These are phyloP conservation scores for Cynodonichthys magdalenae DNA, from an alignment of 2,797 vertebrate species.

Conservation along the genomic window DNA sequence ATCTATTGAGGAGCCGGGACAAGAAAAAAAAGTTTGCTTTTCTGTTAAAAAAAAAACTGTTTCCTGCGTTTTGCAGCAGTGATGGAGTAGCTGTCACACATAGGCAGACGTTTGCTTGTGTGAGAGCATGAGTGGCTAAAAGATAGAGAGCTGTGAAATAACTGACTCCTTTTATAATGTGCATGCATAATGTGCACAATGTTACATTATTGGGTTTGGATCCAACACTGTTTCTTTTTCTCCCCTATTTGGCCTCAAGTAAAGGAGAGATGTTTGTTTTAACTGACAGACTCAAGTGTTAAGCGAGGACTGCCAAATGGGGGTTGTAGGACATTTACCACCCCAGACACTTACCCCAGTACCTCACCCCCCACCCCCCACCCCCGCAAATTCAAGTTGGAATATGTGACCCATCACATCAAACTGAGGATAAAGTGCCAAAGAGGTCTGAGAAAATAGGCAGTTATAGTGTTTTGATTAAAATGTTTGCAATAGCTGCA, in stretches of 20 bases:
- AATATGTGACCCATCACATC: no score
- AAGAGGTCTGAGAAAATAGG: no score
- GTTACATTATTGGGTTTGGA: constrained; percentile 16
- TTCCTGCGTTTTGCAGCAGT: constrained; percentile 7
- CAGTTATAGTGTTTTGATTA: no score
- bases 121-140: constrained; percentile 19
- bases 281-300: constrained; percentile 14
- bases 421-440: no score
- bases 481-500: no score
- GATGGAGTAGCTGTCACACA: constrained; percentile 36
- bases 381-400: no score
- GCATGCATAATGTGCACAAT: no score
- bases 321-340: no score
- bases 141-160: not conserved
- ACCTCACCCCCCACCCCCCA: no score
- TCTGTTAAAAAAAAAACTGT: constrained; percentile 21
- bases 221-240: constrained; percentile 15
- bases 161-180: constrained; percentile 10
- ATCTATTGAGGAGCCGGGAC: constrained; percentile 21
- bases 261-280: constrained; percentile 14
- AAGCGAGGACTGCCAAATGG: constrained; percentile 30
- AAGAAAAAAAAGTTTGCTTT: constrained; percentile 34
- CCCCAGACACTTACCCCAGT: no score
- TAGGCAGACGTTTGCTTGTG: constrained; percentile 7
- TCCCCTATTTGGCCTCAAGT: constrained; percentile 18